These are phyloP conservation scores for Lingula anatina DNA, from an alignment of 2,888 invertebrate genomes.

Conservation along the genomic window DNA sequence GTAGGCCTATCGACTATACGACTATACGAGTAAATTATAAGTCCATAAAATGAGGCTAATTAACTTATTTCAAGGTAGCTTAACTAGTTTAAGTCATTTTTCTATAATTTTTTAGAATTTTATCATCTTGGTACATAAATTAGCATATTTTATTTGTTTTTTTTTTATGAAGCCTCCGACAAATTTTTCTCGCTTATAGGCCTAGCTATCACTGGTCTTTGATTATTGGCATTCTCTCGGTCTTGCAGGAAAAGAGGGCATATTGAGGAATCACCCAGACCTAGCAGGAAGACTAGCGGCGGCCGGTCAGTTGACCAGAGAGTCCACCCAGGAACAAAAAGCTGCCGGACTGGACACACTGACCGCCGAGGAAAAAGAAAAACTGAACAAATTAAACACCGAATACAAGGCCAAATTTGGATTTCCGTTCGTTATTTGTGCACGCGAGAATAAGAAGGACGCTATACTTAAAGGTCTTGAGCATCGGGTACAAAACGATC, in stretches of 20 bases:
- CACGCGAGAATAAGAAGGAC: constrained; percentile 25
- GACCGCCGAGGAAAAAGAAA: constrained; percentile 14
- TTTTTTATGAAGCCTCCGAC: too few relatives aligned
- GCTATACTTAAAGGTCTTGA: constrained; percentile 22
- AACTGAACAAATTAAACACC: constrained; percentile 16
- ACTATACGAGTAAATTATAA: too few relatives aligned
- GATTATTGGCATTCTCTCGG: too few relatives aligned
- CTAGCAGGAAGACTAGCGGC: constrained; percentile 22
- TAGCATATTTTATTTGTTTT: too few relatives aligned
- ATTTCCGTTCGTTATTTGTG: constrained; percentile 33
- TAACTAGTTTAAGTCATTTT: too few relatives aligned
- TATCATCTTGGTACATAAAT: too few relatives aligned
- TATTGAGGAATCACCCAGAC: constrained; percentile 29
- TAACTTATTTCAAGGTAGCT: too few relatives aligned
- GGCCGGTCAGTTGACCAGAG: constrained; percentile 15
- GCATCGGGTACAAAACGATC: constrained; percentile 13
- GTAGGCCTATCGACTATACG: too few relatives aligned
- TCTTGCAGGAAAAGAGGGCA: constrained; percentile 23
- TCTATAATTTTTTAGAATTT: too few relatives aligned
- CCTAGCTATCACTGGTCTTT: too few relatives aligned
- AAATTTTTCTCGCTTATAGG: too few relatives aligned
- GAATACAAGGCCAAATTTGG: constrained; percentile 24
- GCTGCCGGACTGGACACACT: constrained; percentile 19
- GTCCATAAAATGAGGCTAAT: too few relatives aligned
- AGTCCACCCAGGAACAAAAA: constrained; percentile 21